Base-by-base conservation (phyloP, 2,888 invertebrate genomes). In the Eupithecia subfuscata region DNA sequence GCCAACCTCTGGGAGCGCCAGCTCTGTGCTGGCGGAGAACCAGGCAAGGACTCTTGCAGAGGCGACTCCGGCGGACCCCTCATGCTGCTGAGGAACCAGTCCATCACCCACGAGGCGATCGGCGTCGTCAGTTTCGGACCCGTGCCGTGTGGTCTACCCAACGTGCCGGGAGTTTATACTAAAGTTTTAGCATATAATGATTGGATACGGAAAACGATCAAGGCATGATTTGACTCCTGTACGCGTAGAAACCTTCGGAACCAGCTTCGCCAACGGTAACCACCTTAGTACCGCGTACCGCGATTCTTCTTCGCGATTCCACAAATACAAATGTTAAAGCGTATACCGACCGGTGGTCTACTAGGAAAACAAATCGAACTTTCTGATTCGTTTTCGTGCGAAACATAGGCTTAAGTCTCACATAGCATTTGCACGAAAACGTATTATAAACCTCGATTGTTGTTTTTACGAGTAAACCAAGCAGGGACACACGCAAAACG, bases 1-100 rank as follows among this genome's bases (percentile, higher is more conserved):
- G 73, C 84, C 0, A 75, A 73, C 0, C 76, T 90, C 8, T 86
- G 87, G 85, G 78, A 82, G 0, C 85, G 85, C 2, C 91, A 91
- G 78, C 77, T 96, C 1, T 96, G 96, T 84, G 96, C 96, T 0
- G 96, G 96, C 0, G 96, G 96, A 0, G 87, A 89, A 65, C 85
- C 83, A 16, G 95, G 94, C 7, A 92, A 92, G 81, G 96, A 96
- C 84, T 95, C 96, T 1, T 96, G 96, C 83, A 87, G 91, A 45
- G 96, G 96, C 0, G 96, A 96, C 82, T 96, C 96, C 48, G 96
- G 96, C 0, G 96, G 96, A 0, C 96, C 96, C 0, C 90, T 96
- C n/a, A 96, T 96, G 95, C 85, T 84, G n/a, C 79, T 81, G 63
- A 5, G 68, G 78, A 11, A 22, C 43, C 30, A 75, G 68, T 40